Conservation (phyloP, 2,113 vertebrate genomes). For the Urocolius indicus region DNA sequence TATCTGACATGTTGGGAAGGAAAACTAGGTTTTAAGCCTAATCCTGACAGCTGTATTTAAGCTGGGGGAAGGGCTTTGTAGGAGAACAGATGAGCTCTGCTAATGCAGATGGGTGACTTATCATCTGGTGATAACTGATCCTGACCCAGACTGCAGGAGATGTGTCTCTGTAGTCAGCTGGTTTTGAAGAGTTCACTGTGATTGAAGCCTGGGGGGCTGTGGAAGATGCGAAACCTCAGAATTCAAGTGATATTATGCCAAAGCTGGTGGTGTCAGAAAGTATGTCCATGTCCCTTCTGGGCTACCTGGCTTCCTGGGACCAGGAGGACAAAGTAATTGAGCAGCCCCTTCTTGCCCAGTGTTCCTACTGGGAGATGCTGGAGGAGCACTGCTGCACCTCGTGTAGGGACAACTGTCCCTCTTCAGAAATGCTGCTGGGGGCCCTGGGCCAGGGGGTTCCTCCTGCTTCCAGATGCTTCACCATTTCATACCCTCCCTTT, state of each 20-base stretch:
- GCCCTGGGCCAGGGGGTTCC: not conserved
- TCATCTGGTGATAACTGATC: not conserved
- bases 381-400: not conserved
- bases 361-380: not conserved
- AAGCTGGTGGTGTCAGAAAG: not conserved
- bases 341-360: not conserved
- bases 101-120: not conserved
- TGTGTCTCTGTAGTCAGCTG: not conserved
- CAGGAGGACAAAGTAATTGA: not conserved
- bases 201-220: not conserved
- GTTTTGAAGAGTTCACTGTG: not conserved
- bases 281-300: not conserved
- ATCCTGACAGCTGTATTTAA: not conserved
- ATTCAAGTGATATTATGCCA: not conserved
- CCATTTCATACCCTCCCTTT: not conserved
- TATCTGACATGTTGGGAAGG: not conserved
- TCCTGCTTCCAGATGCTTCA: not conserved
- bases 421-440: not conserved
- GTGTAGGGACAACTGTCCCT: not conserved
- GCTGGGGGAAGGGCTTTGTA: not conserved
- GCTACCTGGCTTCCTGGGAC: rapidly evolving
- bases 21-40: not conserved
- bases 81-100: not conserved
- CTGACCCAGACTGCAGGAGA: not conserved
- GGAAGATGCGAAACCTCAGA: not conserved